These are phyloP conservation scores for Coptodon rendalli DNA, from an alignment of 2,113 vertebrate species.

Conservation along the genomic window DNA sequence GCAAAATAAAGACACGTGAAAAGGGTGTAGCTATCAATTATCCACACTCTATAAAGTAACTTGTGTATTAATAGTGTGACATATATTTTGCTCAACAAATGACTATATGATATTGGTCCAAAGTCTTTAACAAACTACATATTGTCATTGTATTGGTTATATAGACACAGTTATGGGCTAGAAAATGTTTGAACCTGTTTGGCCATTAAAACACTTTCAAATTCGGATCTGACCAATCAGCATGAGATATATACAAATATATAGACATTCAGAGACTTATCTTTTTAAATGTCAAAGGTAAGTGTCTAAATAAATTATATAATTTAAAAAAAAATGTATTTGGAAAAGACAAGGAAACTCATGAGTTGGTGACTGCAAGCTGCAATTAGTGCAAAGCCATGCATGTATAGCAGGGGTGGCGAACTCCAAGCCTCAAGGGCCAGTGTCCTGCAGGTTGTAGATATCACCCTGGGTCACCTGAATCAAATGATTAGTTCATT, in stretches of 20 bases:
- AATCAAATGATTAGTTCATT: background rate
- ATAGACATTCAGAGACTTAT: background rate
- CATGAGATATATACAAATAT: background rate
- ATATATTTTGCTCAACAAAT: background rate
- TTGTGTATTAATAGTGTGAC: background rate
- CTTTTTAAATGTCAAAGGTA: background rate
- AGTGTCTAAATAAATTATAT: background rate
- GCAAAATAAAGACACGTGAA: background rate
- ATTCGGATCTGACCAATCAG: background rate
- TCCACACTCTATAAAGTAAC: background rate
- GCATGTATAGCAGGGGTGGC: background rate
- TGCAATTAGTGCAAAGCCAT: background rate
- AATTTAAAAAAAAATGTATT: fast-evolving
- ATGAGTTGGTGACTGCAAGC: background rate
- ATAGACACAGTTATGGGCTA: background rate
- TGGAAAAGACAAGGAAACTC: background rate
- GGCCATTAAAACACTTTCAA: background rate
- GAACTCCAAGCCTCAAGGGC: background rate
- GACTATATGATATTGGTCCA: background rate
- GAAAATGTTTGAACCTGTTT: background rate
- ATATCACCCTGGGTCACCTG: background rate
- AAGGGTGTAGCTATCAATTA: background rate
- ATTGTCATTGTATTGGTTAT: background rate
- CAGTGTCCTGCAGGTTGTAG: background rate
- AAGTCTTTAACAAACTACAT: background rate